Evolutionary conservation across 2,113 vertebrate genomes (phyloP).

Genomic region (Tor tambroides): DNA sequence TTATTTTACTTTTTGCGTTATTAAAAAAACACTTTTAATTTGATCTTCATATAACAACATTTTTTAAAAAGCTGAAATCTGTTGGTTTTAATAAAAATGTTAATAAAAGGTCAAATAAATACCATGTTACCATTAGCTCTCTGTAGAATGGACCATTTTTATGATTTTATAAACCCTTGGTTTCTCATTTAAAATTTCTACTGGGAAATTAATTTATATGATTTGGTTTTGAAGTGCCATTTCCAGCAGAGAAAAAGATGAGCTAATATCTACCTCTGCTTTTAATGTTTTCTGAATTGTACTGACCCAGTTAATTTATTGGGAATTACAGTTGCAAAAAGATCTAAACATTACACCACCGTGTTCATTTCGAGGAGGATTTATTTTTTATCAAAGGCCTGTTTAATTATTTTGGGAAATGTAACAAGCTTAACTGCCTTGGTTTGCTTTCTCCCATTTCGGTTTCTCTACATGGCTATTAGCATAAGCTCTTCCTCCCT

Average conservation of each 20-base stretch:
- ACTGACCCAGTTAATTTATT: conserved; percentile 43
- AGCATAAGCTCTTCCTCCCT: conserved; percentile 15
- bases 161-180: neutral
- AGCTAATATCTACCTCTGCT: conserved; percentile 15
- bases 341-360: neutral
- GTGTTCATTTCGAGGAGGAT: conserved; percentile 33
- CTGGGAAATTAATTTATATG: neutral
- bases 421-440: conserved; percentile 35
- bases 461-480: conserved; percentile 30
- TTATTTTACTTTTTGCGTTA: neutral
- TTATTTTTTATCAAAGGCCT: conserved; percentile 38
- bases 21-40: neutral
- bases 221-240: neutral
- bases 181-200: neutral
- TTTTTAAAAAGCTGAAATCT: neutral
- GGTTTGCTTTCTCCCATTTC: conserved; percentile 1
- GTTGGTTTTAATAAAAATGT: neutral
- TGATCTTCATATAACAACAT: neutral
- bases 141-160: neutral
- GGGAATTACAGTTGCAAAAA: conserved; percentile 42
- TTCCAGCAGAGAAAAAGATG: conserved; percentile 7
- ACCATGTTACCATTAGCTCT: neutral
- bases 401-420: conserved; percentile 31
- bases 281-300: conserved; percentile 35
- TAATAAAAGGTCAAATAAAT: neutral